These are phyloP conservation scores for Gymnorhina tibicen DNA, from an alignment of 2,113 vertebrate genomes.

Conservation along the genomic window DNA sequence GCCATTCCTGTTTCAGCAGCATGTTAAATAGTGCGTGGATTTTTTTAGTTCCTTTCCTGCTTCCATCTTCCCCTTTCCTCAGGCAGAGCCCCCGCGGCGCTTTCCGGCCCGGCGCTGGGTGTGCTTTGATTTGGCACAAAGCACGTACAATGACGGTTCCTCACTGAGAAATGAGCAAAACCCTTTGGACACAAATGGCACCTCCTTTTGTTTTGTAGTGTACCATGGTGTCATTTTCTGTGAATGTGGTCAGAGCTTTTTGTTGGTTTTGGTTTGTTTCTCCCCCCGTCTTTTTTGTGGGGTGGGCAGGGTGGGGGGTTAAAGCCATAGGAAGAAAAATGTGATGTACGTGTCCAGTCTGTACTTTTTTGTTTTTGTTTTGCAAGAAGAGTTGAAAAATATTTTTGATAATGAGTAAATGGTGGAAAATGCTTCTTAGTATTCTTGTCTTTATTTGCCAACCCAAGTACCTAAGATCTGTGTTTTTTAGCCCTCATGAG, in stretches of 20 bases:
- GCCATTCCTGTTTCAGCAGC: slow-evolving; percentile 53
- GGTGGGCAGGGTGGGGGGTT: slow-evolving; percentile 75
- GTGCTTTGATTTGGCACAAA: slow-evolving; percentile 77
- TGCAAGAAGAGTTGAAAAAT: slow-evolving; percentile 90
- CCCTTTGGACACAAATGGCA: slow-evolving; percentile 78
- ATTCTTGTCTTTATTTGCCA: slow-evolving; percentile 86
- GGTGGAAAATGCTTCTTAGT: slow-evolving; percentile 86
- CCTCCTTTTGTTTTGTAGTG: slow-evolving; percentile 80
- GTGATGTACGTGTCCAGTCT: slow-evolving; percentile 84
- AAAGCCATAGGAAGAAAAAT: slow-evolving; percentile 92
- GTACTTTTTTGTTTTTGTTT: slow-evolving; percentile 84
- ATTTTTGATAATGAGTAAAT: slow-evolving; percentile 96
- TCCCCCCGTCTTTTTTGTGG: slow-evolving; percentile 61
- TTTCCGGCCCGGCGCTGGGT: background rate
- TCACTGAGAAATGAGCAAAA: slow-evolving; percentile 73
- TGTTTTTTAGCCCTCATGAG: slow-evolving; percentile 70
- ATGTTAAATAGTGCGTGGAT: slow-evolving; percentile 27
- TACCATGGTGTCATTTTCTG: slow-evolving; percentile 84
- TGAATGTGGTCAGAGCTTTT: slow-evolving; percentile 84
- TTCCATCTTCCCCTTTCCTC: slow-evolving; percentile 26
- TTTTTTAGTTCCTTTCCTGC: slow-evolving; percentile 33
- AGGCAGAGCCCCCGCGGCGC: background rate
- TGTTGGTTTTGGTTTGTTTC: slow-evolving; percentile 73
- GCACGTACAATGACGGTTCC: slow-evolving; percentile 78
- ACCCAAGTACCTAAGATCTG: slow-evolving; percentile 73